phyloP scores from a whole-genome alignment of 2,888 invertebrate species.

The Eledone cirrhosa region DNA sequence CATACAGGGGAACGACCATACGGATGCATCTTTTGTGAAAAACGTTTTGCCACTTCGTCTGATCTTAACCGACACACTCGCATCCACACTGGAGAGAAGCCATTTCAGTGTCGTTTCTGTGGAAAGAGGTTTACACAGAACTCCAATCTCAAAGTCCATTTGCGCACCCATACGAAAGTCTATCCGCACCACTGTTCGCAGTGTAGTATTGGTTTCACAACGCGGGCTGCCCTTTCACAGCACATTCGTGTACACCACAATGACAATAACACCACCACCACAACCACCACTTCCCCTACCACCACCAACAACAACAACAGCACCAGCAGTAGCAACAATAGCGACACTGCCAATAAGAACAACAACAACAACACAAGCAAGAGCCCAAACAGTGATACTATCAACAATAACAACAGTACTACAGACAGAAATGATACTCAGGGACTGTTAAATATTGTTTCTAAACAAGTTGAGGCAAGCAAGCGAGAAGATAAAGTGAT shows the following conservation, averaged over 20 bases:
- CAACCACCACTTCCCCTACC: too few relatives aligned
- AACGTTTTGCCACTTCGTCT: constrained; percentile 22
- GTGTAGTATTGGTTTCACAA: constrained; percentile 19
- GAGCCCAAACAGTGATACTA: too few relatives aligned
- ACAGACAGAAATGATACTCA: too few relatives aligned
- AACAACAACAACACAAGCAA: too few relatives aligned
- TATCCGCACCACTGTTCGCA: constrained; percentile 11
- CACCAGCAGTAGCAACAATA: too few relatives aligned
- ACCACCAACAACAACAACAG: too few relatives aligned
- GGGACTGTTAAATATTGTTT: too few relatives aligned
- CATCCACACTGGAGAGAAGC: constrained; percentile 26
- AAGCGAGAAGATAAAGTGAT: too few relatives aligned
- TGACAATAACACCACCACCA: too few relatives aligned
- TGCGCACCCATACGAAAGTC: constrained; percentile 17
- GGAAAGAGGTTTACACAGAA: constrained; percentile 24
- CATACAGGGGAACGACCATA: constrained; percentile 16
- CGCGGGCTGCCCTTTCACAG: not conserved
- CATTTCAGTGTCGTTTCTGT: constrained; percentile 23
- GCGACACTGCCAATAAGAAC: too few relatives aligned
- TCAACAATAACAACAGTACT: too few relatives aligned
- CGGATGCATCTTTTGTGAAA: constrained; percentile 22
- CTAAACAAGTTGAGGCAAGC: too few relatives aligned
- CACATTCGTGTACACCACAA: not conserved
- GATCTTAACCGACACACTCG: constrained; percentile 24
- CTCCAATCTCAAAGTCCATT: constrained; percentile 22